Base-by-base conservation (phyloP, 2,113 vertebrate species). In the Larimichthys polyactis region DNA sequence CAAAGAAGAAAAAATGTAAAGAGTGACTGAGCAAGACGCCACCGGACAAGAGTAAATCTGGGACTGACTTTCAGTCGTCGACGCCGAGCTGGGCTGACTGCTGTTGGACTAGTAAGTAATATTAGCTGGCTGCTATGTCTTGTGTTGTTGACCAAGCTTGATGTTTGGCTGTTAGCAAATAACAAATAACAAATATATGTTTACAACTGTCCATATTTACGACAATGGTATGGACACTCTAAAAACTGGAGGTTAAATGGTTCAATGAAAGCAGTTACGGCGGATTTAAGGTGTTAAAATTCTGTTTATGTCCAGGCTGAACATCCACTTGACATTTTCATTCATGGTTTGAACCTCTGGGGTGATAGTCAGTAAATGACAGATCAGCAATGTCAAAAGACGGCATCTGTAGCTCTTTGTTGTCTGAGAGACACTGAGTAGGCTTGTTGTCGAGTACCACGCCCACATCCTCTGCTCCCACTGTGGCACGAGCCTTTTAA, bases 401-500 rank as follows among this genome's bases (percentile, higher is more conserved):
- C 78, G 16, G 69, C n/a, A 63, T 59, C 66, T 79, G 46, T 5
- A 20, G 49, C 43, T 84, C 68, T 87, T 84, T 83, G 84, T 77
- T 66, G 77, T 84, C 84, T 86, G 54, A 59, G 78, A 84, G 75
- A 78, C 75, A 67, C 48, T 0, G 72, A 84, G 69, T 65, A 48
- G 64, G 71, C 52, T 83, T 54, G 55, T 84, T 46, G 32, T 77
- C n/a, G 67, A 78, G 52, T 44, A 40, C 75, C 76, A 14, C 78
- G 81, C 83, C 83, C 79, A 77, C 82, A 54, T 75, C 83, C 65
- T 77, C 75, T 52, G 67, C 63, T 84, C 81, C 85, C 82, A 59
- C 77, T 29, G 85, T 78, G 83, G 64, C 32, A 32, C 32, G 0
- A 65, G 73, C 57, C 84, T 84, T 91, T 91, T 91, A 90, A 92